Conservation (phyloP, 2,113 vertebrate genomes). For the Puntigrus tetrazona region DNA sequence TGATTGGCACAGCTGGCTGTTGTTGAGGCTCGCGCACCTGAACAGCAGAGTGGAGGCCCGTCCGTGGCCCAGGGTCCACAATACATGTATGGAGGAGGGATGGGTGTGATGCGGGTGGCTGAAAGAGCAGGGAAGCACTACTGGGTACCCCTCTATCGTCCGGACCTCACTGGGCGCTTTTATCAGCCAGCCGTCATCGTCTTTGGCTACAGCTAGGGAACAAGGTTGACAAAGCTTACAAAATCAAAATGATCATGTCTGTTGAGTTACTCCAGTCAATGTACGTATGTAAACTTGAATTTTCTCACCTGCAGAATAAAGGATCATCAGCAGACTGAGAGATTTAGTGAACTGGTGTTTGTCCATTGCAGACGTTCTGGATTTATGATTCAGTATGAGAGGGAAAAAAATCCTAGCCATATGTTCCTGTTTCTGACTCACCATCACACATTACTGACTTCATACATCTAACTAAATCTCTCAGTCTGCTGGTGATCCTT, state of each 20-base stretch:
- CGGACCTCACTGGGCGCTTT: slow-evolving; percentile 82
- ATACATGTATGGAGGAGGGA: slow-evolving; percentile 81
- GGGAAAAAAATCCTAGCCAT: slow-evolving; percentile 3
- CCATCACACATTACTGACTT: slow-evolving; percentile 4
- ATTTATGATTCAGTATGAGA: background rate
- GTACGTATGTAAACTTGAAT: too few species aligned
- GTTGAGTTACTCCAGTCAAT: background rate
- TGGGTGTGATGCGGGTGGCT: slow-evolving; percentile 86
- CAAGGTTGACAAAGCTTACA: background rate
- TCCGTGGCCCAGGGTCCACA: slow-evolving; percentile 85
- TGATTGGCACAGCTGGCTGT: slow-evolving; percentile 78
- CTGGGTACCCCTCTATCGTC: slow-evolving; percentile 81
- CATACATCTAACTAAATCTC: background rate
- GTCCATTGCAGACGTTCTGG: slow-evolving; percentile 56
- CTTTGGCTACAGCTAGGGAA: slow-evolving; percentile 22
- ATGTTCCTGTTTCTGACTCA: slow-evolving; percentile 50
- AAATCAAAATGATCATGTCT: background rate
- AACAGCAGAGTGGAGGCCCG: slow-evolving; percentile 76
- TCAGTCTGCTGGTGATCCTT: too few species aligned
- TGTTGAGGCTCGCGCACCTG: slow-evolving; percentile 79
- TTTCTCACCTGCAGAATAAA: slow-evolving; percentile 59
- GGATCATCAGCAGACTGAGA: slow-evolving; percentile 58
- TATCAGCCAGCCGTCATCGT: slow-evolving; percentile 84
- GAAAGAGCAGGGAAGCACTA: slow-evolving; percentile 88
- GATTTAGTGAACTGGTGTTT: slow-evolving; percentile 16